phyloP scores from a whole-genome alignment of 2,797 vertebrate species.

The Nothura maculosa region DNA sequence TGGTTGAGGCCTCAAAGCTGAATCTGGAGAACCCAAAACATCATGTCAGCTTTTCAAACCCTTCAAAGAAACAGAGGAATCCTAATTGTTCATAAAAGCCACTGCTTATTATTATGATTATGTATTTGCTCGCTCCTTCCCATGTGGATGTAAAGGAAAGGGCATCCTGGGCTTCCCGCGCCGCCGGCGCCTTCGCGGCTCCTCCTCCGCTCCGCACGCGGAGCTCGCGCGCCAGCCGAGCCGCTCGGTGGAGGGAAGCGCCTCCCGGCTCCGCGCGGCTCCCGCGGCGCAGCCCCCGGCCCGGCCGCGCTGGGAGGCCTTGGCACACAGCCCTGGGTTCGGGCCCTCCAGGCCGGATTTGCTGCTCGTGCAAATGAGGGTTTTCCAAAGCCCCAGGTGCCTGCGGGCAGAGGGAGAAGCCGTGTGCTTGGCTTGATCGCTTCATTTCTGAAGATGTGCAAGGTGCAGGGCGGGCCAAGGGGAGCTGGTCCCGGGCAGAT shows the following conservation, averaged over 20 bases:
- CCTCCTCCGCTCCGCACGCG: conserved; percentile 9
- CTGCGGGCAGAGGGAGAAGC: not conserved
- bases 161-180: conserved; percentile 2
- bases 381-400: too few relatives aligned
- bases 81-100: conserved; percentile 78
- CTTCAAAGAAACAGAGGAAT: conserved; percentile 75
- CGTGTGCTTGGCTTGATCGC: too few relatives aligned
- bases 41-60: conserved; percentile 74
- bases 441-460: too few relatives aligned
- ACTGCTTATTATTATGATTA: conserved; percentile 63
- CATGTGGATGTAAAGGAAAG: conserved; percentile 24
- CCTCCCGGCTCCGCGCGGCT: not conserved
- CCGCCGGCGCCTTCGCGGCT: conserved; percentile 31
- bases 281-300: not conserved
- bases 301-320: not conserved
- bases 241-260: too few relatives aligned
- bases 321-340: too few relatives aligned
- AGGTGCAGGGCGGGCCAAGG: accelerated
- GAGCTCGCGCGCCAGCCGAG: not conserved
- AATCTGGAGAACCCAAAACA: conserved; percentile 78
- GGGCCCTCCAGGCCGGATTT: not conserved
- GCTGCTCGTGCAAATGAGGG: not conserved
- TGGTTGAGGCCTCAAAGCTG: conserved; percentile 80
- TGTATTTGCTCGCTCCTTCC: conserved; percentile 29
- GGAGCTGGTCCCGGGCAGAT: not conserved